Percentiles rank a stretch among this genome's conserved stretches.
phyloP scores from a whole-genome alignment of 2,113 vertebrate genomes.

The Lycocorax pyrrhopterus region DNA sequence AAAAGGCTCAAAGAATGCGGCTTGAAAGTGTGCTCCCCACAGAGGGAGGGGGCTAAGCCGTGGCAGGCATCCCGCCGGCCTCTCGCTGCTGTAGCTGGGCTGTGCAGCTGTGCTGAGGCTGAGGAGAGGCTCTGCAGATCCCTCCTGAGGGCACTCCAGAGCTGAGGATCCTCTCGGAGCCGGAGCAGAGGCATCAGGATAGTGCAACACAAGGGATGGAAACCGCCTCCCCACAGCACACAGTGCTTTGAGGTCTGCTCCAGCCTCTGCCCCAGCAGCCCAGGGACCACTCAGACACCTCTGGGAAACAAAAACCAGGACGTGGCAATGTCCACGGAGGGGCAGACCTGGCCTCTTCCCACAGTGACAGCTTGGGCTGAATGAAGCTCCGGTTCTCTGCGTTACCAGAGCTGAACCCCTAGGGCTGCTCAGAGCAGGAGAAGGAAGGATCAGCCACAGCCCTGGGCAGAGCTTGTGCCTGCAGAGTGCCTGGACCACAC shows the following conservation, averaged over 20 bases:
- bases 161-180: neutral
- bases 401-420: neutral
- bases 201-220: accelerated
- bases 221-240: neutral
- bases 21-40: neutral
- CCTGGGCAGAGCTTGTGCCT: neutral
- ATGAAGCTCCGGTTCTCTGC: neutral
- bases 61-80: neutral
- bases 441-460: neutral
- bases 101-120: neutral
- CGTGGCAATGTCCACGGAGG: neutral
- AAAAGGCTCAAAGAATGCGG: neutral
- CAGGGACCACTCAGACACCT: neutral
- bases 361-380: neutral
- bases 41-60: neutral
- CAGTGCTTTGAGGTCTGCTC: neutral
- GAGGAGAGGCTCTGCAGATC: neutral
- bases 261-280: neutral
- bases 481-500: neutral
- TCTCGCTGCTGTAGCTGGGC: neutral
- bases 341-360: neutral
- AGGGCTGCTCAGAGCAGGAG: neutral
- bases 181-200: neutral
- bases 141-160: neutral
- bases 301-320: neutral